phyloP scores from a whole-genome alignment of 2,888 invertebrate species.

The Apodemia hepburni region DNA sequence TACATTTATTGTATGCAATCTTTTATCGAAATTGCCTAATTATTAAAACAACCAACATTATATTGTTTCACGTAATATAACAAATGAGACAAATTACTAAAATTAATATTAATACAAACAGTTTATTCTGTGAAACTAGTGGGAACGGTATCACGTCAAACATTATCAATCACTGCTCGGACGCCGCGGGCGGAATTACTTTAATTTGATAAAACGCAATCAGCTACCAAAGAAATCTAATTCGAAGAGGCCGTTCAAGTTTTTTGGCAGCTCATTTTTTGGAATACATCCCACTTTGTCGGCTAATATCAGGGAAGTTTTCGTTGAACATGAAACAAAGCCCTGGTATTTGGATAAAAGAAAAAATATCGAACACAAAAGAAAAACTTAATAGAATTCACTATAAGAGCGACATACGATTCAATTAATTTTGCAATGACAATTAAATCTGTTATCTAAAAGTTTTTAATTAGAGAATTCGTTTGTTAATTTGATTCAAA shows the following conservation, averaged over 20 bases:
- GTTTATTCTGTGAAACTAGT: slow-evolving; percentile 76
- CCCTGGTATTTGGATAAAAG: slow-evolving; percentile 21
- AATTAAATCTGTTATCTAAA: slow-evolving; percentile 3
- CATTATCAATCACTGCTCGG: slow-evolving; percentile 71
- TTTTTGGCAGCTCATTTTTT: slow-evolving; percentile 64
- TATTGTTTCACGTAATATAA: background rate
- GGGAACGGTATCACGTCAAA: slow-evolving; percentile 61
- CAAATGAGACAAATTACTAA: slow-evolving; percentile 53
- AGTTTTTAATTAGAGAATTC: slow-evolving; percentile 31
- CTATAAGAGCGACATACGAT: slow-evolving; percentile 6
- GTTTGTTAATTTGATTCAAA: slow-evolving; percentile 33
- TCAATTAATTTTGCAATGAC: slow-evolving; percentile 15
- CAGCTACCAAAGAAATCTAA: slow-evolving; percentile 80
- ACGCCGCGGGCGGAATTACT: slow-evolving; percentile 60
- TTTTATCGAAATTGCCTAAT: too few relatives aligned
- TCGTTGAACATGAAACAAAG: slow-evolving; percentile 35
- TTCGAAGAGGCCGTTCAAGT: slow-evolving; percentile 61
- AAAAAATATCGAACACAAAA: slow-evolving; percentile 6
- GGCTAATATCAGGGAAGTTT: slow-evolving; percentile 43
- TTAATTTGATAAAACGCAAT: slow-evolving; percentile 80
- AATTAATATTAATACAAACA: slow-evolving; percentile 72
- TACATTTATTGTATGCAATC: too few relatives aligned
- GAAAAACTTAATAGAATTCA: slow-evolving; percentile 11
- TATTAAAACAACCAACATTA: background rate
- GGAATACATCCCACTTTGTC: slow-evolving; percentile 51